Base-by-base conservation (phyloP, 2,113 vertebrate genomes). In the Gadus chalcogrammus region DNA sequence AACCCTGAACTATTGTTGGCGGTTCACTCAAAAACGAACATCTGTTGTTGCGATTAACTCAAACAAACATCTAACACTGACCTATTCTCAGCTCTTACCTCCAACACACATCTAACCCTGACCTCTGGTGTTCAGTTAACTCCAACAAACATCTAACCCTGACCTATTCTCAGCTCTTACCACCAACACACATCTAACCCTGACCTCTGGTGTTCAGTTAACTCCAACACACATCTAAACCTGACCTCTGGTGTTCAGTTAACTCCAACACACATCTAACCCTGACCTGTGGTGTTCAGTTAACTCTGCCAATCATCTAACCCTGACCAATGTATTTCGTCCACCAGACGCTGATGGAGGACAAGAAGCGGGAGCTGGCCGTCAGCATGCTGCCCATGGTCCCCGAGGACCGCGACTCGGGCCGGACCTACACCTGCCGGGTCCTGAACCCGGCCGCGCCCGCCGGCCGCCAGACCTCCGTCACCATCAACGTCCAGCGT, bases 401-500 rank as follows among this genome's bases (percentile, higher is more conserved):
- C 5, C 94, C 95, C 0, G 93, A 93, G 79, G 93, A 93, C 62
- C 88, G 82, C 0, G 95, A 97, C 68, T 90, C 93, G 1, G 94
- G 94, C 64, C 92, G 93, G 73, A 93, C 91, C 56, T 94, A 94
- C 81, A 93, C 94, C 70, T 97, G 95, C 81, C 89, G 92, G 69
- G 95, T 95, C 67, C 82, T 92, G 55, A 97, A 95, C 84, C 91
- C 84, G 6, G 95, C 95, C 3, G 89, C 94, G 48, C 95, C 95
- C 0, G 92, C 91, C 11, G 95, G 95, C 22, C 92, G 90, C 70
- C 94, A 96, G 86, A 95, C 92, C 15, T 92, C 93, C 0, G 65
- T 96, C 84, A 94, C 93, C 15, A 89, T 97, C 77, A 95, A 90
- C 48, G 93, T 97, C 77, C 95, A 96, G 75, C 94, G 95, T 97